phyloP scores from a whole-genome alignment of 2,797 vertebrate genomes.

The Acipenser transmontanus region DNA sequence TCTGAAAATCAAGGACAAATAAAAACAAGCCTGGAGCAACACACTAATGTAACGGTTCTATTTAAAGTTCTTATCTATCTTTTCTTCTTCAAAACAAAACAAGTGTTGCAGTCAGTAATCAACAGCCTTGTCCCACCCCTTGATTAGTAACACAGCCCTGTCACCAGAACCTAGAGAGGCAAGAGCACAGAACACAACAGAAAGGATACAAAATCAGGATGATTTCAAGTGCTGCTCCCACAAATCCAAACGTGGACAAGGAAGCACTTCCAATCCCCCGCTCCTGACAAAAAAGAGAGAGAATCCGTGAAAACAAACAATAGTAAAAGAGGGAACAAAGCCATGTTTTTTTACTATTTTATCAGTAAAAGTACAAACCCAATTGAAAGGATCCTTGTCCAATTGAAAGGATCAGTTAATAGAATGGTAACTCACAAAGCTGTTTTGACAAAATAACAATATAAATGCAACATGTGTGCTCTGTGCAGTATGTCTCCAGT shows the following conservation, averaged over 20 bases:
- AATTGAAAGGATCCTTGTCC: too few relatives aligned
- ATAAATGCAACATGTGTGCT: too few relatives aligned
- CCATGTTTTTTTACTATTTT: too few relatives aligned
- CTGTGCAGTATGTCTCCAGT: too few relatives aligned
- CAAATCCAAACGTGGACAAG: conserved; percentile 86
- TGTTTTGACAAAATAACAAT: too few relatives aligned
- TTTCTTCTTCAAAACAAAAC: conserved; percentile 36
- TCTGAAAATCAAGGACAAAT: conserved; percentile 71
- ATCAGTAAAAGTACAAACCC: too few relatives aligned
- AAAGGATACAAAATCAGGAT: conserved; percentile 99
- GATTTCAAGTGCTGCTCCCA: conserved; percentile 89
- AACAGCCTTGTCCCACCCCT: conserved; percentile 31
- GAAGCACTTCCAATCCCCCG: conserved; percentile 83
- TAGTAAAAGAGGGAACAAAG: too few relatives aligned
- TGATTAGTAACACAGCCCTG: conserved; percentile 51
- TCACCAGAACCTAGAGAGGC: neutral
- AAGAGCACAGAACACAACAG: conserved; percentile 21
- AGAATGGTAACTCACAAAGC: too few relatives aligned
- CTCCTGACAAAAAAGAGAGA: conserved; percentile 55
- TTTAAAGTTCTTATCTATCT: conserved; percentile 33
- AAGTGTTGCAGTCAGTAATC: too few relatives aligned
- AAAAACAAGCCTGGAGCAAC: too few relatives aligned
- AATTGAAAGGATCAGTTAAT: too few relatives aligned
- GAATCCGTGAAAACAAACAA: neutral
- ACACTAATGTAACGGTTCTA: too few relatives aligned